Base-by-base conservation (phyloP, 2,888 invertebrate species). In the Chydorus sphaericus region DNA sequence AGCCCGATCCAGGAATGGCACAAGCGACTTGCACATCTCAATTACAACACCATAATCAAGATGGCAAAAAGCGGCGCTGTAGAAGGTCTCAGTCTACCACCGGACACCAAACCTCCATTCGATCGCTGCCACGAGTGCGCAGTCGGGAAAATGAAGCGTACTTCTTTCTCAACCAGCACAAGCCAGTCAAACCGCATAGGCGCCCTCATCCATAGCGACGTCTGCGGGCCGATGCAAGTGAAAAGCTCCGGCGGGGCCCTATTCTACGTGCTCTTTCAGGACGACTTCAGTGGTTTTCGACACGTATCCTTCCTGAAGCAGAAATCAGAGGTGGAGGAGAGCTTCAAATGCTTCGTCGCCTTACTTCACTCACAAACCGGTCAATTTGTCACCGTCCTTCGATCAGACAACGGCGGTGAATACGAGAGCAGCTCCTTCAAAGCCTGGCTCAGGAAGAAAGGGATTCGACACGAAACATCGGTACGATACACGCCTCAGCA, bases 191-290 rank as follows among this genome's bases (percentile, higher is more conserved):
- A 10, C 44, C 44, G 44, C 3, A 44, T 44, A 10, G 23, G 44
- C 44, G 10, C 20, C 3, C 44, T 44, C 18, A 44, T 44, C 20
- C 44, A 44, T 26, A 44, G 18, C 6, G 44, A 44, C 20, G 44
- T 44, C 44, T 44, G 44, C 44, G 44, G 44, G 10, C 44, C 20
- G 10, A 44, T 44, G 44, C 44, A 44, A 26, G 44, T 44, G 16
- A 3, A 10, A 44, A 44, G 44, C 20, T 23, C 26, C 20, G 44
- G 44, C 20, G 44, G 44, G 10, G 44, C 44, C 3, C 20, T 20
- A 4, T 44, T 23, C 20, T 18, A 18, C 16, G 44, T 44, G 20
- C 16, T 20, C 16, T 44, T 44, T 18, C 4, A 20, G 26, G 44
- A 44, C 44, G 44, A 44, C 20, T 44, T 1, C 20, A 44, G 44